phyloP scores from a whole-genome alignment of 2,888 invertebrate species.

The Cryptops parisi region DNA sequence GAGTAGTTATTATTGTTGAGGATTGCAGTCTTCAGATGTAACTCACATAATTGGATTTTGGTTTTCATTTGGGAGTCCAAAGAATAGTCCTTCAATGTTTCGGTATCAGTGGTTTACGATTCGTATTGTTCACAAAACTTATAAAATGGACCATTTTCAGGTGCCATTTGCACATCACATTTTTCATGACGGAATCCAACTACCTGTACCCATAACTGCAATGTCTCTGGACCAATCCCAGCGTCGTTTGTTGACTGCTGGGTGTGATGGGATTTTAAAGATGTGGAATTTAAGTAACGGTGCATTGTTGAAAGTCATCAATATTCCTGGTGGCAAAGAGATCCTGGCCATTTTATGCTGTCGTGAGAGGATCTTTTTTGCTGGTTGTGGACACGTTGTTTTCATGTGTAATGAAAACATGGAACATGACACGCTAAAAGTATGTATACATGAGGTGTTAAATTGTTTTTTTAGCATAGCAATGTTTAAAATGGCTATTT shows the following conservation, averaged over 20 bases:
- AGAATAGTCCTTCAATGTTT: too few species aligned
- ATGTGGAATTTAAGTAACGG: constrained; percentile 8
- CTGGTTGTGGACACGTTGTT: background rate
- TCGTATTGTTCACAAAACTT: too few species aligned
- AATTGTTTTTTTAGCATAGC: background rate
- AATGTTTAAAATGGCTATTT: background rate
- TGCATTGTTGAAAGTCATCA: background rate
- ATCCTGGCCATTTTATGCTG: background rate
- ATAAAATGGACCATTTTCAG: too few species aligned
- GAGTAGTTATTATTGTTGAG: too few species aligned
- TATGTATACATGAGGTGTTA: too few species aligned
- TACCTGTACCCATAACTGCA: constrained; percentile 3
- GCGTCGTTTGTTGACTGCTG: background rate
- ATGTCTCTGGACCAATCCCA: background rate
- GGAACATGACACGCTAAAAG: background rate
- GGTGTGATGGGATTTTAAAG: background rate
- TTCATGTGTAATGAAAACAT: background rate
- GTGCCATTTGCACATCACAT: background rate
- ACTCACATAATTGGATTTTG: too few species aligned
- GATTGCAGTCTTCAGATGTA: too few species aligned
- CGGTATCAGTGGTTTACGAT: too few species aligned
- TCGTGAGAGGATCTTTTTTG: background rate
- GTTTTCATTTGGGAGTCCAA: too few species aligned
- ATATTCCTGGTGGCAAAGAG: background rate
- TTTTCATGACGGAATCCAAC: background rate